phyloP scores from a whole-genome alignment of 2,888 invertebrate species.

The Aethes cnicana region DNA sequence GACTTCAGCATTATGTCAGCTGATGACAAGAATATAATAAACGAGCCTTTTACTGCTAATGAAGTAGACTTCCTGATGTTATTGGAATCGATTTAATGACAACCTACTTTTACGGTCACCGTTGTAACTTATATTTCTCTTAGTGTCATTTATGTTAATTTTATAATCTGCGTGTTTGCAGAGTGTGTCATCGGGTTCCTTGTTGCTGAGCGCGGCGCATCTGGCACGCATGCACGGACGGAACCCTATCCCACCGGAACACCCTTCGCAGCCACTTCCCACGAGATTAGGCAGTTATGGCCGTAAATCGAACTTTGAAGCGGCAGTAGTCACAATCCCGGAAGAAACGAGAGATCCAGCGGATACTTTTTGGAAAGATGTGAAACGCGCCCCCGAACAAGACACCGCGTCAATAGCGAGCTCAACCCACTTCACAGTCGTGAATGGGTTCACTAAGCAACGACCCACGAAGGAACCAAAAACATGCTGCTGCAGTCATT shows the following conservation, averaged over 20 bases:
- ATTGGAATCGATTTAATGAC: slow-evolving; percentile 23
- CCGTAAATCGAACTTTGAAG: slow-evolving; percentile 55
- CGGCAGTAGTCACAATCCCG: slow-evolving; percentile 66
- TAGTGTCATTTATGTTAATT: slow-evolving; percentile 8
- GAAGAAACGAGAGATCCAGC: slow-evolving; percentile 64
- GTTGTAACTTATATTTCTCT: background rate
- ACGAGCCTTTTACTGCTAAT: slow-evolving; percentile 25
- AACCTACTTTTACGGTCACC: slow-evolving; percentile 25
- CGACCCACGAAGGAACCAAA: slow-evolving; percentile 83
- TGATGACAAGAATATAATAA: slow-evolving; percentile 17
- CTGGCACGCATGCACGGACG: slow-evolving; percentile 81
- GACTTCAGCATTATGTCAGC: slow-evolving; percentile 7
- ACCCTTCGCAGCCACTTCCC: slow-evolving; percentile 60
- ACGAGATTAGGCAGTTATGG: slow-evolving; percentile 63
- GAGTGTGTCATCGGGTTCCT: slow-evolving; percentile 91
- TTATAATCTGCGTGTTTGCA: slow-evolving; percentile 52
- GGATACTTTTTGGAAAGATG: slow-evolving; percentile 72
- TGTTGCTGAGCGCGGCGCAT: slow-evolving; percentile 90
- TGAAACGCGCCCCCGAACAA: slow-evolving; percentile 75
- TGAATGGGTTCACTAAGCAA: slow-evolving; percentile 88
- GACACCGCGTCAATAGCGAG: slow-evolving; percentile 90
- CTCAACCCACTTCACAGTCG: slow-evolving; percentile 93
- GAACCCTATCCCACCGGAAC: slow-evolving; percentile 60
- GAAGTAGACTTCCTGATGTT: slow-evolving; percentile 30
- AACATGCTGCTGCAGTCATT: slow-evolving; percentile 87